A percentile compares a stretch with the other conserved stretches of the same genome.
Conservation (phyloP, 2,113 vertebrate species). For the Phrynosoma blainvillii region DNA sequence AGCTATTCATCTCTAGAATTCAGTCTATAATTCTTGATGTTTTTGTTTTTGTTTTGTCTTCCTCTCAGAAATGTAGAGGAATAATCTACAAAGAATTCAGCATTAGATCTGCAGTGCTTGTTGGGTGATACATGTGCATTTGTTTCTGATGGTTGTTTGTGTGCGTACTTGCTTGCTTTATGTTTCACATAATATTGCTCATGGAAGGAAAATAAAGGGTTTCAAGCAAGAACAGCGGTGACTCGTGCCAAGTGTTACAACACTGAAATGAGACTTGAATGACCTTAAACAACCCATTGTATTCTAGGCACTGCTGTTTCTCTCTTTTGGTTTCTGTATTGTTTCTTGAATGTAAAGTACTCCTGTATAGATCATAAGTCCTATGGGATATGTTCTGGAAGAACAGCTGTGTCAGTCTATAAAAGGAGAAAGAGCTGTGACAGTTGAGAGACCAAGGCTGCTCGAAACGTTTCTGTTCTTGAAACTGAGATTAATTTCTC, state of each 20-base stretch:
- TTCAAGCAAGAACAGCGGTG: not conserved
- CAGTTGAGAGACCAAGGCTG: not conserved
- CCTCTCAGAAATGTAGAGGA: not conserved
- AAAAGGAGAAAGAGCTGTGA: not conserved
- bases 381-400: not conserved
- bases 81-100: conserved; percentile 12
- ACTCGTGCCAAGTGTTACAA: not conserved
- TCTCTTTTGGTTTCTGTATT: not conserved
- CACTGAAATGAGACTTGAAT: not conserved
- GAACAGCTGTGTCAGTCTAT: not conserved
- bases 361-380: conserved; percentile 1
- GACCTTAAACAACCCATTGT: not conserved
- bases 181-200: not conserved
- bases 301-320: not conserved
- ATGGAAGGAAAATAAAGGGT: not conserved
- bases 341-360: not conserved
- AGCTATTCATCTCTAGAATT: not conserved
- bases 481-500: not conserved
- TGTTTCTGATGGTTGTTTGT: conserved; percentile 1
- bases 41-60: not conserved
- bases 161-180: not conserved
- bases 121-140: not conserved
- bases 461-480: not conserved
- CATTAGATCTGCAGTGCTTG: not conserved
- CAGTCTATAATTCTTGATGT: not conserved